A percentile compares a stretch with the other conserved stretches of the same genome.
These are phyloP conservation scores for Nemapogon koenigi DNA, from an alignment of 2,888 invertebrate species.

Conservation along the genomic window DNA sequence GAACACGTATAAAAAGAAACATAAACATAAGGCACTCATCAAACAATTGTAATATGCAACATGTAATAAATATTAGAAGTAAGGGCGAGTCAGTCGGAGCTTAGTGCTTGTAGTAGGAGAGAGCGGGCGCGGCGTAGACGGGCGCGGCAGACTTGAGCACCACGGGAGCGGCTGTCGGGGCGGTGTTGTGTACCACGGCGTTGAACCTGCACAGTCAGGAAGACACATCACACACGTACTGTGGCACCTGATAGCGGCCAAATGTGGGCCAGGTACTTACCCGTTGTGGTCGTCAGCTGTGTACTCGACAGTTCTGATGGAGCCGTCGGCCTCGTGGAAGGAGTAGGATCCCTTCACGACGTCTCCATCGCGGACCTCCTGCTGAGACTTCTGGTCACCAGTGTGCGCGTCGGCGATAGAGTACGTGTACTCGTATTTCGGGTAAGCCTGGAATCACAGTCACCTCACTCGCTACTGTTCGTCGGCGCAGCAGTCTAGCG, in stretches of 20 bases:
- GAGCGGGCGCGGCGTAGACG: conserved; percentile 15
- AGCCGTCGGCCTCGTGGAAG: conserved; percentile 55
- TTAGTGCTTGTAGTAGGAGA: conserved; percentile 28
- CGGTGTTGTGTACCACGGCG: conserved; percentile 41
- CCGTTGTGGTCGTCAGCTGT: conserved; percentile 55
- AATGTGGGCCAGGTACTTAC: conserved; percentile 17
- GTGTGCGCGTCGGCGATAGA: conserved; percentile 57
- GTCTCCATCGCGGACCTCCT: conserved; percentile 54
- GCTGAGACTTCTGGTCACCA: conserved; percentile 58
- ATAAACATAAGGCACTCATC: too few species aligned
- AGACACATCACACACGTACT: not conserved
- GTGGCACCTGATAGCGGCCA: not conserved
- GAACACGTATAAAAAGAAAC: too few species aligned
- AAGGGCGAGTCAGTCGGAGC: too few species aligned
- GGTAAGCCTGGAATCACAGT: conserved; percentile 31
- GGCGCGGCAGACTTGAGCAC: conserved; percentile 31
- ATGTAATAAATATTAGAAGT: too few species aligned
- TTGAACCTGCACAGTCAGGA: conserved; percentile 25
- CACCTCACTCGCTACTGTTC: too few species aligned
- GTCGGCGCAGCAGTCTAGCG: too few species aligned
- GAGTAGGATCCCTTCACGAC: conserved; percentile 56
- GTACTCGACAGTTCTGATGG: conserved; percentile 55
- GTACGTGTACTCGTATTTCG: conserved; percentile 51
- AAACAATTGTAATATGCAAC: too few species aligned
- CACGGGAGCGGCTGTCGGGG: conserved; percentile 32